These are phyloP conservation scores for Hippopotamyrus pictus DNA, from an alignment of 2,797 vertebrate genomes.

Conservation along the genomic window DNA sequence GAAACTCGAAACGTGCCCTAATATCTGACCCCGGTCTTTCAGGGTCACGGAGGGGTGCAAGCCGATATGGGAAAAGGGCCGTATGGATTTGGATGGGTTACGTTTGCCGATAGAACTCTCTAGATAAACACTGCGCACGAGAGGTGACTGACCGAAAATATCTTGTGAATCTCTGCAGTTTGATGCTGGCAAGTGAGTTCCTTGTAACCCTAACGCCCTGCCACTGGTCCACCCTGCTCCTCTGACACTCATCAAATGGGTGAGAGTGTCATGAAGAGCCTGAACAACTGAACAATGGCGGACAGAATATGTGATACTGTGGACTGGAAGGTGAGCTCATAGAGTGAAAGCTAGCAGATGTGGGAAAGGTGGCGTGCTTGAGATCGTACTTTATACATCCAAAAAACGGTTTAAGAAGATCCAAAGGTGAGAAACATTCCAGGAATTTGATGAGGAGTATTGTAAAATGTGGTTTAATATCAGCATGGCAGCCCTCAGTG, in stretches of 20 bases:
- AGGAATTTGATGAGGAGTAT: background rate
- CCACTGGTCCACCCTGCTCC: background rate
- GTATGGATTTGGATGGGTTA: constrained; percentile 1
- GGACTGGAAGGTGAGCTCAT: background rate
- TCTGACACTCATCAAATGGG: background rate
- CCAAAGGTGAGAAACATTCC: background rate
- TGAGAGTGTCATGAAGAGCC: background rate
- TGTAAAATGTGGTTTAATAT: background rate
- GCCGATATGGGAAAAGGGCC: background rate
- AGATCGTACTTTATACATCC: background rate
- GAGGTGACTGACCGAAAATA: background rate
- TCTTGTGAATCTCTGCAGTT: background rate
- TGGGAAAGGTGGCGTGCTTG: background rate
- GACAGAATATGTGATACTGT: background rate
- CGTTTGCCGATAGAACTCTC: background rate
- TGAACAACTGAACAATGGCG: background rate
- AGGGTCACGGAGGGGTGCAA: constrained; percentile 3
- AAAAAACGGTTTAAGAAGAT: background rate
- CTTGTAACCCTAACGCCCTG: background rate
- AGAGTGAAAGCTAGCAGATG: background rate
- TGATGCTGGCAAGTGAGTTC: background rate
- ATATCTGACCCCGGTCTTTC: constrained; percentile 19
- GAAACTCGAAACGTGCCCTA: constrained; percentile 16
- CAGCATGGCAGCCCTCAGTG: background rate
- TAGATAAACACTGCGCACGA: background rate